phyloP scores from a whole-genome alignment of 2,113 vertebrate species.

The Sylvilagus bachmani region DNA sequence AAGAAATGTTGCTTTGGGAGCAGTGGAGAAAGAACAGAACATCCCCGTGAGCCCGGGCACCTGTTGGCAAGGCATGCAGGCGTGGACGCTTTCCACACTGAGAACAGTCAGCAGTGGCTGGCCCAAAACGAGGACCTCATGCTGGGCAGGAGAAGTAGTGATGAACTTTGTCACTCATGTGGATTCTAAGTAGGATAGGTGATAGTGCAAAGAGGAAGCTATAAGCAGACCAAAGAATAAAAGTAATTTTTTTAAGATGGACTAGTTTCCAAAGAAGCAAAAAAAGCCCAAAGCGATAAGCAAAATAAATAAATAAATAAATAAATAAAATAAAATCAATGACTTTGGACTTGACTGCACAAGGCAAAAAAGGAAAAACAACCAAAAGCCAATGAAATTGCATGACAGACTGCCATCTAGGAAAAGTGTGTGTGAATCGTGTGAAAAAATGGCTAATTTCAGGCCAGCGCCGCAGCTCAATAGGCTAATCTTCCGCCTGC shows the following conservation, averaged over 20 bases:
- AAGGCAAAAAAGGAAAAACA: neutral
- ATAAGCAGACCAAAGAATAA: conserved; percentile 8
- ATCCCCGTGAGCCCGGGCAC: neutral
- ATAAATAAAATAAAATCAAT: neutral
- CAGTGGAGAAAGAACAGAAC: neutral
- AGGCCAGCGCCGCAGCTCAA: too few relatives aligned
- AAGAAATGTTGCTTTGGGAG: neutral
- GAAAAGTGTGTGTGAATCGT: neutral
- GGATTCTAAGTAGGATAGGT: conserved; percentile 25
- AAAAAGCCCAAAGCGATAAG: neutral
- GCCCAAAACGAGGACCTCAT: neutral
- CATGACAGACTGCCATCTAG: conserved; percentile 37
- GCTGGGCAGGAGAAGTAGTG: neutral
- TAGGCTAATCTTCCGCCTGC: too few relatives aligned
- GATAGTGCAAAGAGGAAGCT: conserved; percentile 43
- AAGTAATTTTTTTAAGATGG: neutral
- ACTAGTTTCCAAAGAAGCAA: conserved; percentile 17
- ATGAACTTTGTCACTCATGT: conserved; percentile 24
- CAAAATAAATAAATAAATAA: neutral
- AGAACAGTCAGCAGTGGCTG: neutral
- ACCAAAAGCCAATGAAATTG: conserved; percentile 13
- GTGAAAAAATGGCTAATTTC: conserved; percentile 1
- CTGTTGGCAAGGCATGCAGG: neutral
- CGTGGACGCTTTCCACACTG: neutral
- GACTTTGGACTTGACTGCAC: conserved; percentile 34